Percentiles rank a stretch among this genome's conserved stretches.
These are phyloP conservation scores for Channa argus DNA, from an alignment of 2,113 vertebrate genomes.

Conservation along the genomic window DNA sequence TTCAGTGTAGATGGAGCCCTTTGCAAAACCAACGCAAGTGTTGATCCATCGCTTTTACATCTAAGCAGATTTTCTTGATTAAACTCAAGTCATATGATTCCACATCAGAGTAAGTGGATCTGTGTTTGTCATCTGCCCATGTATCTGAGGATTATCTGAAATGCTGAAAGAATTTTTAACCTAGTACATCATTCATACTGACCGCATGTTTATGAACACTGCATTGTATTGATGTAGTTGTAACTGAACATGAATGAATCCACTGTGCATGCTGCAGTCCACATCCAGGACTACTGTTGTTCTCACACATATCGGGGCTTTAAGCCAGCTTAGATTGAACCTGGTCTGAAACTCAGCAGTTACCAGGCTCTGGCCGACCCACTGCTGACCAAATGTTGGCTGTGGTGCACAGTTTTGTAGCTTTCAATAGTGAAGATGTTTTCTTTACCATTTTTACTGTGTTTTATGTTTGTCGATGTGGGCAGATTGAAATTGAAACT, in stretches of 20 bases:
- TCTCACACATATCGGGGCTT: not conserved
- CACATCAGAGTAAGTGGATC: not conserved
- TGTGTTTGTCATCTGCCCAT: not conserved
- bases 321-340: not conserved
- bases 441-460: too few relatives aligned
- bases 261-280: not conserved
- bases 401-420: not conserved
- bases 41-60: not conserved
- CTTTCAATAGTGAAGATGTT: not conserved
- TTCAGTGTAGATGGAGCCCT: too few relatives aligned
- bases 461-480: not conserved
- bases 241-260: not conserved
- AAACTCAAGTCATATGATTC: not conserved
- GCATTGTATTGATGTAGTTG: not conserved
- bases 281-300: not conserved
- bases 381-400: not conserved
- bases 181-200: not conserved
- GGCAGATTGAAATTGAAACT: not conserved
- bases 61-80: not conserved
- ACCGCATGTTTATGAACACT: constrained; percentile 7
- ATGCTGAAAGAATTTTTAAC: not conserved
- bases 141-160: not conserved
- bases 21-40: not conserved
- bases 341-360: not conserved
- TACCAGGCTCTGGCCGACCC: not conserved